Percentiles rank a stretch among this genome's conserved stretches.
Conservation (phyloP, 2,797 vertebrate species). For the Taenioides sp. region DNA sequence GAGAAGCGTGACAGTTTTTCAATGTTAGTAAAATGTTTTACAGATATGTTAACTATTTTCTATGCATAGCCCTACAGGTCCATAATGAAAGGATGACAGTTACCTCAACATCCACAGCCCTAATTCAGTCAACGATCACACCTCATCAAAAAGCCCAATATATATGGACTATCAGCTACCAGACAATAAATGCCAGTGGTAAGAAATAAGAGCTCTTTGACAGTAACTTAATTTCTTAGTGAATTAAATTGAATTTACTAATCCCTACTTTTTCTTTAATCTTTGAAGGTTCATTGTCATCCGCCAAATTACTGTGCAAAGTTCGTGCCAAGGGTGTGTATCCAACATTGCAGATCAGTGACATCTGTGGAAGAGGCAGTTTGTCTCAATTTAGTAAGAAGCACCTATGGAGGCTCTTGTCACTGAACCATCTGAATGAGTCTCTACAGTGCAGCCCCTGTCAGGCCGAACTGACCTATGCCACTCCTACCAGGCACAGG, state of each 20-base stretch:
- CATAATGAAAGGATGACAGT: slow-evolving; percentile 76
- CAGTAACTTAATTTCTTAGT: background rate
- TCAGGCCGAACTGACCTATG: slow-evolving; percentile 77
- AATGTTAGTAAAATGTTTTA: background rate
- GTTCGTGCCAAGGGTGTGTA: slow-evolving; percentile 78
- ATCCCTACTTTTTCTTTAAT: background rate
- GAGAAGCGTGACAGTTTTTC: too few species aligned
- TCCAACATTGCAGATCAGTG: slow-evolving; percentile 80
- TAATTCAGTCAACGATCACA: slow-evolving; percentile 71
- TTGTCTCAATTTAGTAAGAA: slow-evolving; percentile 74
- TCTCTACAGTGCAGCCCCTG: slow-evolving; percentile 77
- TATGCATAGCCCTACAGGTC: slow-evolving; percentile 80
- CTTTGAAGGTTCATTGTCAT: slow-evolving; percentile 51
- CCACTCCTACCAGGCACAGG: slow-evolving; percentile 83
- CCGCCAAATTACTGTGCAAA: slow-evolving; percentile 71
- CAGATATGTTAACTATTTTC: background rate
- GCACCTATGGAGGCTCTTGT: slow-evolving; percentile 86
- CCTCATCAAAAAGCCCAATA: slow-evolving; percentile 74
- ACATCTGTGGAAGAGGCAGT: slow-evolving; percentile 76
- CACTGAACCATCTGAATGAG: slow-evolving; percentile 83
- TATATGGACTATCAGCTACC: slow-evolving; percentile 85
- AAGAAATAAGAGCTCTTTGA: slow-evolving; percentile 8
- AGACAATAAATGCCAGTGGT: slow-evolving; percentile 78
- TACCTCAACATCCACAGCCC: slow-evolving; percentile 75
- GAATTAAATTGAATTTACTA: background rate